phyloP scores from a whole-genome alignment of 1,140 invertebrate genomes.

The Ooceraea biroi region DNA sequence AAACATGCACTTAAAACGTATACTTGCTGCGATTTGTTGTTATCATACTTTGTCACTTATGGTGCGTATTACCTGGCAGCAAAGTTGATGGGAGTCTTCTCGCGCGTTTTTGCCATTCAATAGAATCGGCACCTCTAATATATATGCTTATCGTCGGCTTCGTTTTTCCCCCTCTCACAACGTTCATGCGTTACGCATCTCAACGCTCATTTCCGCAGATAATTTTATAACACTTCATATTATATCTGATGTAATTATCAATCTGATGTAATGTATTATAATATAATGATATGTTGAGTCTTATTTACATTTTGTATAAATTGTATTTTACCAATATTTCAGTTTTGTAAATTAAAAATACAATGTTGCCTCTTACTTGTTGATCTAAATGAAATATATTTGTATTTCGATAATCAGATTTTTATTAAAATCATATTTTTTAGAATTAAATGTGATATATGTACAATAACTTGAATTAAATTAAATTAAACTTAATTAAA shows the following conservation, averaged over 20 bases:
- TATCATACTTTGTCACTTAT: conserved; percentile 43
- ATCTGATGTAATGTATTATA: too few species aligned
- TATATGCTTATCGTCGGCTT: conserved; percentile 55
- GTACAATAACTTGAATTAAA: not conserved
- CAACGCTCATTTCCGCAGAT: not conserved
- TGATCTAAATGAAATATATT: not conserved
- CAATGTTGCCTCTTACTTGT: too few species aligned
- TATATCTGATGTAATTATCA: conserved; percentile 16
- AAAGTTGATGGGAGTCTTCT: conserved; percentile 27
- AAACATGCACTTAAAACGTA: conserved; percentile 24
- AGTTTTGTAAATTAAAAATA: too few species aligned
- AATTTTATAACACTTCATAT: not conserved
- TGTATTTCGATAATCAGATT: not conserved
- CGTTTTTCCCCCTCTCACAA: conserved; percentile 25
- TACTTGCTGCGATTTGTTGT: conserved; percentile 15
- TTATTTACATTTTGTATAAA: too few species aligned
- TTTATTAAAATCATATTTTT: not conserved
- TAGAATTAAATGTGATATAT: not conserved
- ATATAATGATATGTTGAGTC: not conserved
- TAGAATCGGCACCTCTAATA: conserved; percentile 41
- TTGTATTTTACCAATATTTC: too few species aligned
- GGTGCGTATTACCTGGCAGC: not conserved
- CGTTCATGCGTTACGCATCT: not conserved
- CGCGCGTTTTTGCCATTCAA: conserved; percentile 24
- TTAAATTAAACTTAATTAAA: too few species aligned